Evolutionary conservation across 2,113 vertebrate species (phyloP), one percentile per base, ranked within the genome.

Genomic region (Chrysemys picta): DNA sequence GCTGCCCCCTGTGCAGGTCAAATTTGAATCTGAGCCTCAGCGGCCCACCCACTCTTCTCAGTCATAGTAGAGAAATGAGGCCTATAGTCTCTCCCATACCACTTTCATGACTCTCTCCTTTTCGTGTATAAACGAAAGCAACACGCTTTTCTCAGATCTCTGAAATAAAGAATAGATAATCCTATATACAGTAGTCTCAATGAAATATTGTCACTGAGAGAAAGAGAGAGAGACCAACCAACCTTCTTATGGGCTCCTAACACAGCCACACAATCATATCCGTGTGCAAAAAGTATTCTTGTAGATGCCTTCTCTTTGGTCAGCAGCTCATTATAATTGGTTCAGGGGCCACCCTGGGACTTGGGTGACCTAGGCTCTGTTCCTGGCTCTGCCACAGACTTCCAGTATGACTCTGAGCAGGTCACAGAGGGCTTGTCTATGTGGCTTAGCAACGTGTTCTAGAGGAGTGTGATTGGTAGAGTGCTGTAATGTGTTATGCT

Each of bases 11-110:
- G 35, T 24, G 11, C 50, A 53, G 54, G 21, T 29, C 31, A 31
- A 21, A 79, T 49, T 24, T 84, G 24, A 54, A 49, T 54, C 85
- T 78, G 38, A n/a, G 49, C 31, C 79, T 65, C 13, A 65, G 29
- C 31, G 3, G 29, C 59, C 80, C 79, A 29, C 84, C 10, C 72
- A 14, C 13, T 78, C 79, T 19, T 7, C 54, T 54, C 31, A 11
- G 0, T 0, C 54, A 6, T 9, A 56, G 49, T 19, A 56, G 31
- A 1, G 1, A 91, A 78, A 22, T 42, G 42, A 45, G 35, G 12
- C 29, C 45, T 42, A 4, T 0, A 2, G 2, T 42, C 53, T 79
- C 47, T 38, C 38, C 47, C 5, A 19, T 7, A 52, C 13, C 54
- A 24, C 65, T 84, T 65, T 72, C 35, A 10, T 72, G 7, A 38